Evolutionary conservation across 1,140 invertebrate genomes (phyloP).

Genomic region (Magallana angulata): DNA sequence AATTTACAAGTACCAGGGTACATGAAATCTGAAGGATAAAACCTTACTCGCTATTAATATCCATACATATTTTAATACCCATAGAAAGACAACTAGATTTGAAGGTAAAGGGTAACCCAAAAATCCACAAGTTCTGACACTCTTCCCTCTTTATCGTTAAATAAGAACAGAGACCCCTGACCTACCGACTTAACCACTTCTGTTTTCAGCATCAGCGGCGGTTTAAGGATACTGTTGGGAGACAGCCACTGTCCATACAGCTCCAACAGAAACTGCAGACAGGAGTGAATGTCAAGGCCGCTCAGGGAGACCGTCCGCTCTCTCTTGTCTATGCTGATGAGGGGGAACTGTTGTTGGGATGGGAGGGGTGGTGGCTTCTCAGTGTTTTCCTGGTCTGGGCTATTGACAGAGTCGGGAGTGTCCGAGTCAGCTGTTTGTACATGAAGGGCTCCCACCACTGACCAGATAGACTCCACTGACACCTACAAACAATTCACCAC

Average conservation of each 20-base stretch:
- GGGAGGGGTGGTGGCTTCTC: conserved; percentile 34
- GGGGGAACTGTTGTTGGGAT: conserved; percentile 53
- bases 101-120: no score
- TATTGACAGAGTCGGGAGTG: conserved; percentile 73
- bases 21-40: no score
- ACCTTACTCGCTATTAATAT: no score
- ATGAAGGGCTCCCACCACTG: conserved; percentile 75
- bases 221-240: conserved; percentile 79
- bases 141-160: no score
- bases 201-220: conserved; percentile 83
- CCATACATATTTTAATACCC: no score
- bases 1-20: no score
- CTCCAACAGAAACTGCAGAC: conserved; percentile 91
- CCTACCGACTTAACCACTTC: conserved; percentile 85
- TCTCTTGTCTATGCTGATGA: conserved; percentile 52
- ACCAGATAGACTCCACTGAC: conserved; percentile 77
- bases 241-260: conserved; percentile 89
- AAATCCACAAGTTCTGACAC: no score
- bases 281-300: conserved; percentile 90
- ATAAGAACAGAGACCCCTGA: conserved; percentile 18
- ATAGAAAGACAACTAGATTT: no score
- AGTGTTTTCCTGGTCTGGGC: conserved; percentile 58
- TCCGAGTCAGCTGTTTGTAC: conserved; percentile 68
- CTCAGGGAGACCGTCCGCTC: conserved; percentile 66
- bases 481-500: conserved; percentile 62